Conservation (phyloP, 2,888 invertebrate genomes). For the Anodontia alba region DNA sequence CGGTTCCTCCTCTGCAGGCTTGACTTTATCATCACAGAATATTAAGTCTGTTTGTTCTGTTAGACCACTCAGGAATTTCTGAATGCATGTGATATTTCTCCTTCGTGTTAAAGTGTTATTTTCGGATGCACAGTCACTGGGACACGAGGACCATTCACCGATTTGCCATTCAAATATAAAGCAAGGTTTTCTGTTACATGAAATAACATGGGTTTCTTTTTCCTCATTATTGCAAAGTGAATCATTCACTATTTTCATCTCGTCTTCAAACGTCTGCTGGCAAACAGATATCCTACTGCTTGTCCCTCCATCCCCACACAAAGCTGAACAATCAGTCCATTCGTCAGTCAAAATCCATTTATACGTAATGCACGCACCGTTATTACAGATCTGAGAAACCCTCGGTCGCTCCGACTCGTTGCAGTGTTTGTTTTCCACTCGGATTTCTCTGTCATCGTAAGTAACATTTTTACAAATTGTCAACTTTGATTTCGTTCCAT, state of each 20-base stretch:
- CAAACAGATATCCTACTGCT: slow-evolving; percentile 37
- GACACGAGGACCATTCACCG: slow-evolving; percentile 49
- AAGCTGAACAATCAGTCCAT: slow-evolving; percentile 58
- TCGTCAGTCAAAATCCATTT: slow-evolving; percentile 34
- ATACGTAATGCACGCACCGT: slow-evolving; percentile 40
- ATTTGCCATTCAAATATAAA: slow-evolving; percentile 36
- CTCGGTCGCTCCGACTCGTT: slow-evolving; percentile 28
- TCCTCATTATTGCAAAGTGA: slow-evolving; percentile 25
- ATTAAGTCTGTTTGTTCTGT: slow-evolving; percentile 31
- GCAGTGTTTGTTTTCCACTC: slow-evolving; percentile 46
- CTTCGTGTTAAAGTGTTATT: slow-evolving; percentile 19
- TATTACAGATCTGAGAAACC: slow-evolving; percentile 34
- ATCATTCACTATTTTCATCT: slow-evolving; percentile 27
- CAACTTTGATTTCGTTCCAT: slow-evolving; percentile 32
- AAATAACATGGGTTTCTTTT: slow-evolving; percentile 10
- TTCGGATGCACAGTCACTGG: slow-evolving; percentile 26
- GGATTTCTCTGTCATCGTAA: slow-evolving; percentile 50
- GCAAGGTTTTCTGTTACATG: slow-evolving; percentile 52
- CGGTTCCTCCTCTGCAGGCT: slow-evolving; percentile 11
- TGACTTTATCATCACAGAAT: slow-evolving; percentile 30
- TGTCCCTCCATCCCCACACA: slow-evolving; percentile 56
- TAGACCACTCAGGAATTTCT: slow-evolving; percentile 33
- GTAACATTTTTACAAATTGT: slow-evolving; percentile 60
- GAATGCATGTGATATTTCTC: slow-evolving; percentile 31
- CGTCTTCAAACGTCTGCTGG: slow-evolving; percentile 13